Conservation (phyloP, 2,888 invertebrate species). For the Drosophila suboccidentalis region DNA sequence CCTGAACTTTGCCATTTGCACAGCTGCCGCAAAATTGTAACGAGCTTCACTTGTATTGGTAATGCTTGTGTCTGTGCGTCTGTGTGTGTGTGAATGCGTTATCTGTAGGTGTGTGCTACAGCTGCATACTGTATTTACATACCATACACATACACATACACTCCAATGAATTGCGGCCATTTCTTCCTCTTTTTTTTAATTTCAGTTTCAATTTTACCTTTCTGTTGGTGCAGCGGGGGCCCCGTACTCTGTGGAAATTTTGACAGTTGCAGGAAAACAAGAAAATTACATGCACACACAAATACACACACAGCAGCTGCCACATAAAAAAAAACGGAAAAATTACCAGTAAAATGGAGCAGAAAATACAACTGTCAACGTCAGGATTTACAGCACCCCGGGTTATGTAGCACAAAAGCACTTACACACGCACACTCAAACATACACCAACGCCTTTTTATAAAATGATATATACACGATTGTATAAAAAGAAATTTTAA, state of each 20-base stretch:
- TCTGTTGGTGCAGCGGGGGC: conserved; percentile 19
- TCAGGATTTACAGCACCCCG: conserved; percentile 53
- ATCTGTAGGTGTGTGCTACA: conserved; percentile 33
- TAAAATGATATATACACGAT: not conserved
- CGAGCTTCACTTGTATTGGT: conserved; percentile 31
- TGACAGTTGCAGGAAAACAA: conserved; percentile 62
- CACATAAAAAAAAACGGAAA: conserved; percentile 38
- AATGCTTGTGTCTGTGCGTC: conserved; percentile 17
- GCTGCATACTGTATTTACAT: conserved; percentile 36
- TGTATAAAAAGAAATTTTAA: not conserved
- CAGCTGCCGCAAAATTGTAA: conserved; percentile 64
- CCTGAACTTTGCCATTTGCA: conserved; percentile 74
- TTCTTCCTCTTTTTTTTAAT: conserved; percentile 53
- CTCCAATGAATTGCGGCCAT: conserved; percentile 38
- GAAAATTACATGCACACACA: conserved; percentile 42
- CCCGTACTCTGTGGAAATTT: conserved; percentile 50
- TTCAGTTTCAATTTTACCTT: conserved; percentile 66
- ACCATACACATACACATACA: conserved; percentile 15
- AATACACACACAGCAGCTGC: conserved; percentile 30
- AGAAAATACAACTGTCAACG: conserved; percentile 69
- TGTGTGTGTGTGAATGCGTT: conserved; percentile 35
- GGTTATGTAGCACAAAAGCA: conserved; percentile 27
- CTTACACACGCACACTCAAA: conserved; percentile 6
- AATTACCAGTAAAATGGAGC: conserved; percentile 53
- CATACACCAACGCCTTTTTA: not conserved